phyloP scores from a whole-genome alignment of 2,797 vertebrate genomes.

The Lerista edwardsae region DNA sequence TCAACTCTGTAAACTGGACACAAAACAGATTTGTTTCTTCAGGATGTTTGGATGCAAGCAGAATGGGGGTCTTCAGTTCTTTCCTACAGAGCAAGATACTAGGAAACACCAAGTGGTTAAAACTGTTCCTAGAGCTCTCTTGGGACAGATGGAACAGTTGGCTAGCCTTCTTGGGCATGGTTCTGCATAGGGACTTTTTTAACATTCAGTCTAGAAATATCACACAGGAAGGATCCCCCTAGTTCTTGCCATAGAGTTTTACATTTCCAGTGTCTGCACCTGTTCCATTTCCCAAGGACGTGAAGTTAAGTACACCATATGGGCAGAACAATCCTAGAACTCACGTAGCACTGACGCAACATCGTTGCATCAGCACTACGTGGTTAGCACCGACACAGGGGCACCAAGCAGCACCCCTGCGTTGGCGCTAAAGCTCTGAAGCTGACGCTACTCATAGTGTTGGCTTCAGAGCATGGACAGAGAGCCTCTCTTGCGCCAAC shows the following conservation, averaged over 20 bases:
- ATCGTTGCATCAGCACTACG: no score
- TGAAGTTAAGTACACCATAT: no score
- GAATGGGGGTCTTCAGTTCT: neutral
- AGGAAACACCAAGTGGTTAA: neutral
- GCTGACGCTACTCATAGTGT: no score
- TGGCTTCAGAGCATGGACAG: no score
- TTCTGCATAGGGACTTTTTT: neutral
- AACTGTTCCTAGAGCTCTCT: neutral
- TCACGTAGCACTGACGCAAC: no score
- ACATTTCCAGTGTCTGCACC: neutral
- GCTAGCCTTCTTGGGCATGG: neutral
- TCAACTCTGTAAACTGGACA: neutral
- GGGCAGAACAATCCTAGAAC: no score
- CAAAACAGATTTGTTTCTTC: neutral
- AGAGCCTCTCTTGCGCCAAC: no score
- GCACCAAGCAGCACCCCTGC: no score
- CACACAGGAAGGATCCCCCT: neutral
- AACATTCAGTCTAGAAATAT: neutral
- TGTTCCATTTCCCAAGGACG: neutral
- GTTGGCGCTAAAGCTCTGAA: no score
- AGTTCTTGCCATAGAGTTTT: neutral
- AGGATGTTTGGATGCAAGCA: neutral
- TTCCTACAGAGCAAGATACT: neutral
- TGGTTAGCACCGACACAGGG: no score
- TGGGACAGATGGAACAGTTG: neutral